A percentile compares a stretch with the other conserved stretches of the same genome.
Conservation (phyloP, 2,888 invertebrate genomes). For the Serripes groenlandicus region DNA sequence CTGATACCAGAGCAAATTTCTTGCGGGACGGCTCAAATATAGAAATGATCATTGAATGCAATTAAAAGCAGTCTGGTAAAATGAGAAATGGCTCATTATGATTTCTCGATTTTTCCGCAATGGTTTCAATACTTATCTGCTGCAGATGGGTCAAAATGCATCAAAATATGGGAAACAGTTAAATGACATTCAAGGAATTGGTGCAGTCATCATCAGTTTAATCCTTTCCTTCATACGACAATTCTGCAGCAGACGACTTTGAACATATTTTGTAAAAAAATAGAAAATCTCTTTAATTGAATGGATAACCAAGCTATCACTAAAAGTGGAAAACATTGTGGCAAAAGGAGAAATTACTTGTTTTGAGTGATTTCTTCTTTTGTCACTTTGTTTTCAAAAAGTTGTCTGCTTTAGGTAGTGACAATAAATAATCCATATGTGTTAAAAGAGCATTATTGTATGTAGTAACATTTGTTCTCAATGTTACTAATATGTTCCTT, state of each 20-base stretch:
- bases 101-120: neutral
- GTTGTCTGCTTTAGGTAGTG: neutral
- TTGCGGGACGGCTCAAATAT: neutral
- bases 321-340: conserved; percentile 1
- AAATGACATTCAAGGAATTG: too few species aligned
- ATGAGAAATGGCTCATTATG: neutral
- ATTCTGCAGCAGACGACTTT: too few species aligned
- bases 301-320: too few species aligned
- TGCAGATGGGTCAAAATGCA: neutral
- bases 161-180: neutral
- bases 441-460: too few species aligned
- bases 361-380: conserved; percentile 1
- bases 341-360: neutral
- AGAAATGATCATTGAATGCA: neutral
- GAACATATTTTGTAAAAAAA: too few species aligned
- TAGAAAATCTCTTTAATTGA: too few species aligned
- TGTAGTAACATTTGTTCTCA: too few species aligned
- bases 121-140: neutral
- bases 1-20: too few species aligned
- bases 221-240: too few species aligned
- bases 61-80: neutral
- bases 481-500: too few species aligned
- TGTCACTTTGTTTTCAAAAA: conserved; percentile 1
- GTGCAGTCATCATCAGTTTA: too few species aligned
- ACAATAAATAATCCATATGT: too few species aligned